Base-by-base conservation (phyloP, 1,140 invertebrate genomes). In the Globodera rostochiensis region DNA sequence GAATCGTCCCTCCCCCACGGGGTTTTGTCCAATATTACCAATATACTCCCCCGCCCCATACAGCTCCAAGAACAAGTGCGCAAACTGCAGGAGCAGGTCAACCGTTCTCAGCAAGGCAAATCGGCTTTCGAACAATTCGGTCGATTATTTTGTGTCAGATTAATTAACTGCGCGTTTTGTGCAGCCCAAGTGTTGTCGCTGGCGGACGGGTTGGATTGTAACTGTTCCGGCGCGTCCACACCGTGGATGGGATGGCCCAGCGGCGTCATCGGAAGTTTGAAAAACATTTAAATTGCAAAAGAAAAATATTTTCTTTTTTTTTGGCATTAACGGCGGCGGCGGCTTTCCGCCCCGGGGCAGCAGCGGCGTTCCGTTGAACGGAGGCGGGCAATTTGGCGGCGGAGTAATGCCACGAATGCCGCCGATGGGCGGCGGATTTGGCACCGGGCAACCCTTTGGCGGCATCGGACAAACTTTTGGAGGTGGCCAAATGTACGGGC, bases 181-280 rank as follows among this genome's bases (percentile, higher is more conserved):
- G 79, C 36, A 85, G 84, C 84, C 36, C 84, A 85, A 80, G 82
- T 85, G 74, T 46, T 85, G 53, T 79, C 84, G 19, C 36, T 81
- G 57, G 84, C 84, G 46, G 84, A 85, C 36, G 84, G 84, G 21
- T 66, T 85, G 36, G 84, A 85, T 57, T 85, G 84, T 47, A 86
- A 80, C 69, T 85, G 84, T 67, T 84, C 85, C 6, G 84, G 84
- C n/a, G 57, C 77, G 45, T 67, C 49, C 49, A 47, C 84, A n/a
- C 83, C 84, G 50, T 84, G 76, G 76, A 50, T 45, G n/a, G 69
- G 69, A 11, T 71, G 69, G 69, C 69, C 69, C 69, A 71, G 69
- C 69, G 69, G 69, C 13, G 69, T 71, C 36, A 71, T 71, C 9
- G 57, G 57, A 64, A 15, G 57, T 64, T 19, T 15, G 53, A 53